A percentile compares a stretch with the other conserved stretches of the same genome.
Evolutionary conservation across 2,113 vertebrate genomes (phyloP).

Genomic region (Rhombomys opimus): DNA sequence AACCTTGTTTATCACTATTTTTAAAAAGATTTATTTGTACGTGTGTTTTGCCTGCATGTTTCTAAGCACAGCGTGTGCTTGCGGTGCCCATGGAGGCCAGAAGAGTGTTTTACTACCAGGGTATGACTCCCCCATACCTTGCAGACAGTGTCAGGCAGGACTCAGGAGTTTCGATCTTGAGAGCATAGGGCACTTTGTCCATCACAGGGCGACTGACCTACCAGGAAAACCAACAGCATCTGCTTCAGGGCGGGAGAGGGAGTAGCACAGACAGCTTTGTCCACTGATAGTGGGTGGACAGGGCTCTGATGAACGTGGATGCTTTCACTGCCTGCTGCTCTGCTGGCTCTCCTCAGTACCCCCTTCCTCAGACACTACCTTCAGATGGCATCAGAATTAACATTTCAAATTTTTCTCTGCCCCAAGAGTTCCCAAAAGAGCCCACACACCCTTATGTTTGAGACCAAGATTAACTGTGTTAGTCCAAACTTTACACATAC

Average conservation of each 20-base stretch:
- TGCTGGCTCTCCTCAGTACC: neutral
- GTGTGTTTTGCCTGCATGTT: neutral
- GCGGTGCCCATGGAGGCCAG: neutral
- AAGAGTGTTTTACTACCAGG: neutral
- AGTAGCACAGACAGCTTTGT: neutral
- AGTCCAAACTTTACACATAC: neutral
- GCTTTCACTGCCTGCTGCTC: neutral
- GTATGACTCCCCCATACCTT: slow-evolving; percentile 88
- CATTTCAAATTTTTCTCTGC: neutral
- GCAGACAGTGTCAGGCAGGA: slow-evolving; percentile 93
- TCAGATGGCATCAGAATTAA: neutral
- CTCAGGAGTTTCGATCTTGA: slow-evolving; percentile 93
- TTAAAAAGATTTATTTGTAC: neutral
- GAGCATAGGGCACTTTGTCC: slow-evolving; percentile 91
- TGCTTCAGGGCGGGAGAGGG: neutral
- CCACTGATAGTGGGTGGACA: neutral
- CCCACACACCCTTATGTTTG: neutral
- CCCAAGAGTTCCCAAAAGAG: neutral
- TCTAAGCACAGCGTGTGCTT: too few species aligned
- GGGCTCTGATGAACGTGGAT: neutral
- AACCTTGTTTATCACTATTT: neutral
- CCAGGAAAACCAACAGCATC: slow-evolving; percentile 63
- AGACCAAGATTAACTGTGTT: neutral
- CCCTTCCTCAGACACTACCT: neutral
- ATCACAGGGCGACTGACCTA: slow-evolving; percentile 94